These are phyloP conservation scores for Mixornis gularis DNA, from an alignment of 2,113 vertebrate genomes.

Conservation along the genomic window DNA sequence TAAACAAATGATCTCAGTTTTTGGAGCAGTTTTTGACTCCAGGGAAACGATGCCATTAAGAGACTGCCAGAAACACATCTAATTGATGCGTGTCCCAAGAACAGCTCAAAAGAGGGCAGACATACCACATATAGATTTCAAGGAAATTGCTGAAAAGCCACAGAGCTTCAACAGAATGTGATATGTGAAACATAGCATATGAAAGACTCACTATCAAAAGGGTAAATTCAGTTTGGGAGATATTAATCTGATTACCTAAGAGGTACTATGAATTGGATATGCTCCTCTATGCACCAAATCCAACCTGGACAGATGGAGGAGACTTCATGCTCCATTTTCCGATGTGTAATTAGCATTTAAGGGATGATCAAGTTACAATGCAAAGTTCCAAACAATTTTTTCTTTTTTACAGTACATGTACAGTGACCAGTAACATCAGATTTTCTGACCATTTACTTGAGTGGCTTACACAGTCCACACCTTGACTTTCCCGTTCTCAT, in stretches of 20 bases:
- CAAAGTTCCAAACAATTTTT: conserved; percentile 63
- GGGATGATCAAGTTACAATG: conserved; percentile 58
- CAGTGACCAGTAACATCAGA: conserved; percentile 34
- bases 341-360: conserved; percentile 63
- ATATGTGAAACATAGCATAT: conserved; percentile 59
- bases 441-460: conserved; percentile 55
- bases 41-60: conserved; percentile 72
- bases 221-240: conserved; percentile 67
- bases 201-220: conserved; percentile 68
- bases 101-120: conserved; percentile 65
- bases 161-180: conserved; percentile 59
- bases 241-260: conserved; percentile 86
- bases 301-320: conserved; percentile 72
- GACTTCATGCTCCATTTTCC: conserved; percentile 63
- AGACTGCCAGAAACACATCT: conserved; percentile 72
- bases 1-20: conserved; percentile 79
- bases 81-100: conserved; percentile 70
- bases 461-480: not conserved
- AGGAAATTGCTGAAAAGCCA: conserved; percentile 71
- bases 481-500: conserved; percentile 21
- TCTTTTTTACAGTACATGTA: conserved; percentile 19
- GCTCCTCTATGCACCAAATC: conserved; percentile 65
- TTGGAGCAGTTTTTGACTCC: conserved; percentile 67
- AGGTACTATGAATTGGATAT: conserved; percentile 73
- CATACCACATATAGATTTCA: conserved; percentile 72